phyloP scores from a whole-genome alignment of 2,797 vertebrate species.

The Oreochromis grahami region DNA sequence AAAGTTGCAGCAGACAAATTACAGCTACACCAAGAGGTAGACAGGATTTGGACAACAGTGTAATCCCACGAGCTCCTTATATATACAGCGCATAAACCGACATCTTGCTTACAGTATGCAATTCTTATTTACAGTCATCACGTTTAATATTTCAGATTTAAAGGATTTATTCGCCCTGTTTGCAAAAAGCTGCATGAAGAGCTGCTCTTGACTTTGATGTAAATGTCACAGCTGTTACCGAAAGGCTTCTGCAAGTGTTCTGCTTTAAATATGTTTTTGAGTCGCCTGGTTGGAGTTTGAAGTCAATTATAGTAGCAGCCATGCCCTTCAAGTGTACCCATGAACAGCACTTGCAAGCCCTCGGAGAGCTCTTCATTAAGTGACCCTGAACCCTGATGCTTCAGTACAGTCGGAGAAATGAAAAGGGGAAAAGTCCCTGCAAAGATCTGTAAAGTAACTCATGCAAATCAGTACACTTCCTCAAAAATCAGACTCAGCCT shows the following conservation, averaged over 20 bases:
- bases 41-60: neutral
- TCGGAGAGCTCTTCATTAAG: constrained; percentile 45
- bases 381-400: constrained; percentile 11
- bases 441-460: constrained; percentile 58
- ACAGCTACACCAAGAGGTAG: neutral
- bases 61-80: neutral
- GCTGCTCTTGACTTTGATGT: neutral
- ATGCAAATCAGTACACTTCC: constrained; percentile 51
- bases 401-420: constrained; percentile 6
- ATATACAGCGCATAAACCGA: neutral
- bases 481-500: constrained; percentile 10
- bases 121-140: neutral
- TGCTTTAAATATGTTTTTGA: neutral
- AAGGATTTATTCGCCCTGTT: neutral
- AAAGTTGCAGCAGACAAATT: neutral
- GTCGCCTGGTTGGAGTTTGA: neutral
- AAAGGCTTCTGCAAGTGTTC: neutral
- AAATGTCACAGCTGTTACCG: neutral
- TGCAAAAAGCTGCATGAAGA: neutral
- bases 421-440: constrained; percentile 47
- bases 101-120: neutral
- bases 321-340: constrained; percentile 15
- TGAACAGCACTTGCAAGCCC: neutral
- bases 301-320: constrained; percentile 6
- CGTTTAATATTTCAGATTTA: neutral